Percentiles rank a stretch among this genome's conserved stretches.
Conservation (phyloP, 2,113 vertebrate species). For the Irena cyanogastra region DNA sequence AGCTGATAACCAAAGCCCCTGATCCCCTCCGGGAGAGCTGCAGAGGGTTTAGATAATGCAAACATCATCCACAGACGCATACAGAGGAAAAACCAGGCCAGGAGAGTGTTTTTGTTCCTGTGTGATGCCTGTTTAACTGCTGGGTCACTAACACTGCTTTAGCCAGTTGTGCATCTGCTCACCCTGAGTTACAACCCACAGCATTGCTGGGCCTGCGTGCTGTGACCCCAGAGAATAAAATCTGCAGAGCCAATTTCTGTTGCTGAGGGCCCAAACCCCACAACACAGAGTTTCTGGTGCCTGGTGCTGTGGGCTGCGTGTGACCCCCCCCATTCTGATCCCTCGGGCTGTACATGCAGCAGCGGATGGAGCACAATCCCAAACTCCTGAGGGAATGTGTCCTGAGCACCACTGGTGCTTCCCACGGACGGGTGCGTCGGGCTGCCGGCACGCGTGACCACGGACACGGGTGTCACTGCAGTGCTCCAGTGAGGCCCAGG, state of each 20-base stretch:
- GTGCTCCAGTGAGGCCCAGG: not conserved
- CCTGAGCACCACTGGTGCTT: no score
- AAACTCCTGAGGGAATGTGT: no score
- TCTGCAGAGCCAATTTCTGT: not conserved
- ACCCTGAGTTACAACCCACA: not conserved
- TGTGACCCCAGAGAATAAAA: not conserved
- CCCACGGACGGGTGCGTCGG: accelerated
- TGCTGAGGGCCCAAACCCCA: not conserved
- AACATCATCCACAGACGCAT: not conserved
- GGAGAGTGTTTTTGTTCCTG: not conserved
- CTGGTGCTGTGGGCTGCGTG: not conserved
- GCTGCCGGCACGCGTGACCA: not conserved
- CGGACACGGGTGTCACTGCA: accelerated
- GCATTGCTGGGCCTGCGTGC: not conserved
- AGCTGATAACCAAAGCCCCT: not conserved
- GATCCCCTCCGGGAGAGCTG: not conserved
- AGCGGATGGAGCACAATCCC: not conserved
- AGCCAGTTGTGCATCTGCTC: not conserved
- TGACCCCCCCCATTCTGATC: not conserved
- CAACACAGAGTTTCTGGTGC: not conserved
- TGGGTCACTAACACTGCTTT: not conserved
- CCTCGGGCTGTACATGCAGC: accelerated
- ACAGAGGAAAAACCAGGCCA: not conserved
- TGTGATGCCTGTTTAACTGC: accelerated
- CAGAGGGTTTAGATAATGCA: not conserved